Evolutionary conservation across 2,113 vertebrate genomes (phyloP), one percentile per base, ranked within the genome.

Genomic region (Chiloscyllium plagiosum): DNA sequence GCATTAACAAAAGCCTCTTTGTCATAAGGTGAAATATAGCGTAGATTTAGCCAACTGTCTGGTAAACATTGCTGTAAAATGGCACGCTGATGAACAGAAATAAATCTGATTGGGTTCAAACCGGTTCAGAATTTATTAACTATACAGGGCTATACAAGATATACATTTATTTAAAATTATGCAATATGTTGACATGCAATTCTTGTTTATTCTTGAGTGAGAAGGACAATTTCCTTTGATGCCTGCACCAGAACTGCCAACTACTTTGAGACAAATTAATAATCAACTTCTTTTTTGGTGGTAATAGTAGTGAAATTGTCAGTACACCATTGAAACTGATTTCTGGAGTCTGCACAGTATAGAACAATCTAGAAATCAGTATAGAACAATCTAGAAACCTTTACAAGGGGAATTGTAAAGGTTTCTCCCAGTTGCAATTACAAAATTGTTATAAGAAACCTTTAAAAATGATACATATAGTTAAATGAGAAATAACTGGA

Each of bases 211-310:
- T 95, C 56, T n/a, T 69, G 94, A 68, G 26, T n/a, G 26, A 76
- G 95, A 96, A 90, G 72, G 96, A 47, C 96, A 96, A 97, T 97
- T 96, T 97, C 96, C 96, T 96, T 87, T 87, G 22, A 87, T 87
- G 85, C 20, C 47, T 87, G 22, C 85, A 90, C 50, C 86, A 29
- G 50, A 56, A 29, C 50, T 50, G 26, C 24, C 86, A 56, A 26
- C 86, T 26, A 24, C 33, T 76, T 76, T 33, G 72, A 76, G 72
- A 76, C 72, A 33, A 26, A 76, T 76, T 76, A 76, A 76, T 76
- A 7, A 33, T 10, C 72, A 33, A 12, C 1, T 2, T 76, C 12
- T 61, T n/a, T 76, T 76, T 29, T 76, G 72, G 29, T 76, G 72
- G 24, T 76, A 76, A 76, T 76, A 33, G 33, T 15, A 76, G 26